Evolutionary conservation across 2,888 invertebrate species (phyloP).

Genomic region (Nasonovia ribisnigri): DNA sequence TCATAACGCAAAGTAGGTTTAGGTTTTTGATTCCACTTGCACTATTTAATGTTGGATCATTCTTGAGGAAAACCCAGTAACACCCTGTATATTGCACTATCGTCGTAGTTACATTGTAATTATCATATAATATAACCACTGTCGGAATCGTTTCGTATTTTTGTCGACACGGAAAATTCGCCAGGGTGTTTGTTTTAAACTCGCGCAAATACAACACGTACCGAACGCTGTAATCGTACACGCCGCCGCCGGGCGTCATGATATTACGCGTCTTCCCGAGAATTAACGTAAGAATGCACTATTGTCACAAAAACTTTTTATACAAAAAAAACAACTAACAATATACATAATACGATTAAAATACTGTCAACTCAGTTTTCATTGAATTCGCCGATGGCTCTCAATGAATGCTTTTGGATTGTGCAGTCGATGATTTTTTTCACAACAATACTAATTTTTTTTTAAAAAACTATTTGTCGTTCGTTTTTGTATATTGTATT

Average conservation of each 20-base stretch:
- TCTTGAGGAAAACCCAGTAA: background rate
- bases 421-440: background rate
- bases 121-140: background rate
- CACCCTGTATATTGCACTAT: background rate
- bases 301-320: conserved; percentile 25
- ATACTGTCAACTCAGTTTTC: conserved; percentile 57
- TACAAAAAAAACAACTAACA: conserved; percentile 2
- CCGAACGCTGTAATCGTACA: conserved; percentile 5
- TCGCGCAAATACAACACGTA: background rate
- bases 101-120: background rate
- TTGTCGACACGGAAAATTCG: background rate
- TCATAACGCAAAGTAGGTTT: background rate
- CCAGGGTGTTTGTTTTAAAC: background rate
- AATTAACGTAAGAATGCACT: conserved; percentile 23
- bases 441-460: background rate
- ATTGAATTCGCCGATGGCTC: conserved; percentile 51
- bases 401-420: conserved; percentile 20
- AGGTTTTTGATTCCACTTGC: background rate
- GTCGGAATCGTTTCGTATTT: background rate
- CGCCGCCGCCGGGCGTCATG: background rate
- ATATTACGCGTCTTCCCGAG: background rate
- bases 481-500: background rate
- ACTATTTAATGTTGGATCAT: background rate
- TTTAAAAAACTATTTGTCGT: background rate
- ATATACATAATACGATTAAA: conserved; percentile 13